phyloP scores from a whole-genome alignment of 2,113 vertebrate genomes.

The Heterotis niloticus region DNA sequence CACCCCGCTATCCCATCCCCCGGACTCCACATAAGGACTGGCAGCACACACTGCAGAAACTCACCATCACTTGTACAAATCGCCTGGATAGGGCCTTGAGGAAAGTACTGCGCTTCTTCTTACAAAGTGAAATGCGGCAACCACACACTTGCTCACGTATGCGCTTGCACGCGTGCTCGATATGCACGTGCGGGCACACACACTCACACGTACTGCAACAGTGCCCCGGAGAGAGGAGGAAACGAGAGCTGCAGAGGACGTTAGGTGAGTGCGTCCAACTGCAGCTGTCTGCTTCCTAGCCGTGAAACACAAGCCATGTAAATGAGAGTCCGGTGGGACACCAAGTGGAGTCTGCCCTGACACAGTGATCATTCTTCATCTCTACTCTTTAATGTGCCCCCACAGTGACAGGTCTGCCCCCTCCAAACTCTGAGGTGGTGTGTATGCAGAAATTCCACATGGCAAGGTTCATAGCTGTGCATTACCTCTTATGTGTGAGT shows the following conservation, averaged over 20 bases:
- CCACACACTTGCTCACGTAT: neutral
- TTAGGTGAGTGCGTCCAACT: conserved; percentile 7
- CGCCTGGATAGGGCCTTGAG: neutral
- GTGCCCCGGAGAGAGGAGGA: conserved; percentile 4
- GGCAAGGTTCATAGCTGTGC: neutral
- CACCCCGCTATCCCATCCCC: neutral
- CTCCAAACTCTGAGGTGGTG: neutral
- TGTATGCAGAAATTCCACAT: neutral
- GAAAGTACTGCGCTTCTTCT: neutral
- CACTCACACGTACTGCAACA: conserved; percentile 7
- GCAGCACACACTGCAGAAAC: neutral
- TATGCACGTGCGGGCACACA: neutral
- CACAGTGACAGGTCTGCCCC: neutral
- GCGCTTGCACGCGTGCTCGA: neutral
- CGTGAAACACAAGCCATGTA: neutral
- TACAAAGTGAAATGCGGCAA: neutral
- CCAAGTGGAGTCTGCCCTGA: neutral
- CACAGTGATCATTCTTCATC: neutral
- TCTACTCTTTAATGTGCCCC: neutral
- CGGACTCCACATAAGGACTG: neutral
- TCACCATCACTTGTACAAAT: neutral
- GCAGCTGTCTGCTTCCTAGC: conserved; percentile 13
- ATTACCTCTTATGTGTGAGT: neutral
- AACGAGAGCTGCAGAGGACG: conserved; percentile 16
- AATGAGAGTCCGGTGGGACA: neutral